Conservation (phyloP, 1,140 invertebrate species). For the Phymastichus coffea region DNA sequence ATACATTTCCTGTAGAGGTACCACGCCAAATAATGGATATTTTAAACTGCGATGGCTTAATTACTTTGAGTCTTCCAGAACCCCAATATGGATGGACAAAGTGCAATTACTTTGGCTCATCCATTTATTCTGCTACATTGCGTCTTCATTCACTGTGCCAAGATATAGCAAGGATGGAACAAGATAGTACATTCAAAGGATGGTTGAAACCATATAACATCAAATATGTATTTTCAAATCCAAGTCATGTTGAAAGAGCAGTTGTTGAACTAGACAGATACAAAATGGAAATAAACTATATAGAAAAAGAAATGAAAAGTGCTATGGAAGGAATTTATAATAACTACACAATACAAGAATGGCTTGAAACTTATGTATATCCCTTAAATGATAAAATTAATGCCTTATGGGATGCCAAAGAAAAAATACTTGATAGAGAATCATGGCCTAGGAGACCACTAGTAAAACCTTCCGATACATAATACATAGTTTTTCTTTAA, state of each 20-base stretch:
- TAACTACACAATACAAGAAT: constrained; percentile 72
- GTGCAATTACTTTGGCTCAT: constrained; percentile 44
- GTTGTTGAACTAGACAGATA: constrained; percentile 65
- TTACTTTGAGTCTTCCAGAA: constrained; percentile 46
- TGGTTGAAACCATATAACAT: constrained; percentile 83
- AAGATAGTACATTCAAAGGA: constrained; percentile 56
- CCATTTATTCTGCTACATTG: constrained; percentile 42
- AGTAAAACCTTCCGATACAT: constrained; percentile 24
- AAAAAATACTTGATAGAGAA: constrained; percentile 55
- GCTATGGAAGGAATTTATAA: constrained; percentile 71
- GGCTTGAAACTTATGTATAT: constrained; percentile 68
- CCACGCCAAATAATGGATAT: constrained; percentile 36
- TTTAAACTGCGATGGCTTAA: constrained; percentile 41
- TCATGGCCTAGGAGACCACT: constrained; percentile 63
- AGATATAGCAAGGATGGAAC: constrained; percentile 47
- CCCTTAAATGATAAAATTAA: constrained; percentile 61
- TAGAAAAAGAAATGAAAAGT: constrained; percentile 66
- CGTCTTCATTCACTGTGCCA: constrained; percentile 42
- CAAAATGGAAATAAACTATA: constrained; percentile 61
- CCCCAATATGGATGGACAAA: constrained; percentile 52
- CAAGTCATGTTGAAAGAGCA: constrained; percentile 70
- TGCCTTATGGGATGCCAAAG: constrained; percentile 57
- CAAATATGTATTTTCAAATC: constrained; percentile 73
- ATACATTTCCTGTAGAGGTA: constrained; percentile 38
- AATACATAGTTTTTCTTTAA: constrained; percentile 5